phyloP scores from a whole-genome alignment of 2,888 invertebrate genomes.

The Mythimna vitellina region DNA sequence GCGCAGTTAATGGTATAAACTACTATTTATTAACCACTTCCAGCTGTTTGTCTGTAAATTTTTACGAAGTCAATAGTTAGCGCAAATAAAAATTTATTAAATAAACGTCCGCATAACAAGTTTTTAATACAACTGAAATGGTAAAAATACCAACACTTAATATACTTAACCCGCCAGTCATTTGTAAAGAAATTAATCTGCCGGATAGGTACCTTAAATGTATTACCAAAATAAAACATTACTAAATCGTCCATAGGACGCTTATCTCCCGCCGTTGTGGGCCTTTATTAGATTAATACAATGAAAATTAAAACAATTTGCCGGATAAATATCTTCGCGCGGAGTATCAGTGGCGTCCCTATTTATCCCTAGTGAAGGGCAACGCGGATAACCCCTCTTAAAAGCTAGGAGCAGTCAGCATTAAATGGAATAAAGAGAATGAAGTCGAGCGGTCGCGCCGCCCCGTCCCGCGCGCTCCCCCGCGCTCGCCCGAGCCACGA shows the following conservation, averaged over 20 bases:
- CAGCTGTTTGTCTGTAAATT: constrained; percentile 20
- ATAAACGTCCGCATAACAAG: constrained; percentile 1
- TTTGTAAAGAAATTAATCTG: constrained; percentile 77
- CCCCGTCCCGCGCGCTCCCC: constrained; percentile 70
- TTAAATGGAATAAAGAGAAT: constrained; percentile 91
- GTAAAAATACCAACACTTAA: neutral
- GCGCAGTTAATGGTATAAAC: constrained; percentile 33
- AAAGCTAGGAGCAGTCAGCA: constrained; percentile 91
- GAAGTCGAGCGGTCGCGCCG: constrained; percentile 85
- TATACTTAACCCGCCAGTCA: constrained; percentile 41
- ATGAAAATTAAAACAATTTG: constrained; percentile 91
- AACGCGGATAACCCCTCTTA: constrained; percentile 90
- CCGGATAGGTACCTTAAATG: constrained; percentile 72
- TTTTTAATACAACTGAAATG: neutral
- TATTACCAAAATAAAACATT: constrained; percentile 83
- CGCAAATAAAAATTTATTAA: constrained; percentile 5
- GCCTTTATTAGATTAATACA: constrained; percentile 90
- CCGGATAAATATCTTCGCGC: constrained; percentile 90
- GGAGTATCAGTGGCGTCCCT: constrained; percentile 89
- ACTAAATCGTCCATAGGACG: constrained; percentile 81
- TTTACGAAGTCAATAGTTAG: constrained; percentile 14
- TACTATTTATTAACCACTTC: constrained; percentile 24
- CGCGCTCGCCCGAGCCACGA: constrained; percentile 63
- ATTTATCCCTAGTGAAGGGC: constrained; percentile 89
- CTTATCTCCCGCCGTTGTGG: constrained; percentile 87